phyloP scores from a whole-genome alignment of 2,113 vertebrate genomes.

The Neofelis nebulosa region DNA sequence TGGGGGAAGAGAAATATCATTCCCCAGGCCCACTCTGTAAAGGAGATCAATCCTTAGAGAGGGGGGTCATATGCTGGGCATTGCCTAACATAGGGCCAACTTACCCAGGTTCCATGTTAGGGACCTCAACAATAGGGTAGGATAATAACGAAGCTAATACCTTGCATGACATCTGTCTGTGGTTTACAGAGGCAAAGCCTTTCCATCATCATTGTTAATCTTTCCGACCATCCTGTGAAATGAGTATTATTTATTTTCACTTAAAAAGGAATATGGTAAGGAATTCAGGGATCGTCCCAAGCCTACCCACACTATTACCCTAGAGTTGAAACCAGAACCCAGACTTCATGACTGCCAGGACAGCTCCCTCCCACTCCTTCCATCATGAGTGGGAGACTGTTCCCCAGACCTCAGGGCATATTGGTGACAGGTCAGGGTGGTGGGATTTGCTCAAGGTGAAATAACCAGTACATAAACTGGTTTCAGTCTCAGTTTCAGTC shows the following conservation, averaged over 20 bases:
- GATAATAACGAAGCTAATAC: not conserved
- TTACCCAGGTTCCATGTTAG: not conserved
- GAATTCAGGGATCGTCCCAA: not conserved
- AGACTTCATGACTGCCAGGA: not conserved
- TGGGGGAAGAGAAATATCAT: not conserved
- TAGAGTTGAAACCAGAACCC: not conserved
- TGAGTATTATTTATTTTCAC: not conserved
- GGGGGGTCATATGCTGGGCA: not conserved
- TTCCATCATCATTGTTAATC: not conserved
- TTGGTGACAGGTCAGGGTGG: not conserved
- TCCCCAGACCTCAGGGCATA: not conserved
- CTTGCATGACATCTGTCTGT: not conserved
- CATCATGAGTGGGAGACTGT: not conserved
- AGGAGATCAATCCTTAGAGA: not conserved
- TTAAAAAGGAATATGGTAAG: not conserved
- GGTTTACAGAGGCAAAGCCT: not conserved
- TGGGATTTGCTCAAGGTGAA: not conserved
- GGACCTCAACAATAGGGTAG: not conserved
- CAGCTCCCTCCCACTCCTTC: not conserved
- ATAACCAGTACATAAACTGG: not conserved
- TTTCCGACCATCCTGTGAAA: not conserved
- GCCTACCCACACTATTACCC: not conserved
- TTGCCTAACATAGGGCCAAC: not conserved
- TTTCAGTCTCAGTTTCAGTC: not conserved
- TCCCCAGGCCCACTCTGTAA: not conserved